Evolutionary conservation across 1,140 invertebrate genomes (phyloP).

Genomic region (Drosophila repletoides): DNA sequence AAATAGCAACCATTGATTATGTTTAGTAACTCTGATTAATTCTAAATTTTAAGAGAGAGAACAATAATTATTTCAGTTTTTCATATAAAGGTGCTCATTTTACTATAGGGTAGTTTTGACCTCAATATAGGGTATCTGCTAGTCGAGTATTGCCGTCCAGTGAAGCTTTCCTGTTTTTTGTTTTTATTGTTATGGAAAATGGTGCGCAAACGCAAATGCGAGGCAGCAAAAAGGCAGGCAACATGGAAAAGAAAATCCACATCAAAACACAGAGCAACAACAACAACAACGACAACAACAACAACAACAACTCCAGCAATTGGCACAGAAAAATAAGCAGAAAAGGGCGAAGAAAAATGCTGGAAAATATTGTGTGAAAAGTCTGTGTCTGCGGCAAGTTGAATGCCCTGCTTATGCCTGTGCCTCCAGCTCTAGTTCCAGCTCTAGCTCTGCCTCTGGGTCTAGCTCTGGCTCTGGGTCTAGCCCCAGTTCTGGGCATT

Average conservation of each 20-base stretch:
- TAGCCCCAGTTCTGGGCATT: constrained; percentile 28
- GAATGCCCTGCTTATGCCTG: constrained; percentile 62
- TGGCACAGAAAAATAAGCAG: constrained; percentile 42
- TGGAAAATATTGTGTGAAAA: constrained; percentile 79
- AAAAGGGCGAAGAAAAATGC: constrained; percentile 60
- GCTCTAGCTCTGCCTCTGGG: not conserved
- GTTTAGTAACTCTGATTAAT: too few relatives aligned
- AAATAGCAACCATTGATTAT: too few relatives aligned
- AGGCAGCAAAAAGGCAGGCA: constrained; percentile 47
- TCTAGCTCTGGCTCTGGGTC: not conserved
- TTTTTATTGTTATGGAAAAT: constrained; percentile 71
- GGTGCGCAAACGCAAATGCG: constrained; percentile 76
- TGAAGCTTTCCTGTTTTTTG: constrained; percentile 8
- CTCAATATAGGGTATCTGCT: not conserved
- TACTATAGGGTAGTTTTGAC: too few relatives aligned
- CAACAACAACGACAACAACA: constrained; percentile 7
- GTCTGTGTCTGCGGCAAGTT: constrained; percentile 49
- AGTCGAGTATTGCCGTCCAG: not conserved
- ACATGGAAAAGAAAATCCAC: constrained; percentile 43
- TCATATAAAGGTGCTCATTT: too few relatives aligned
- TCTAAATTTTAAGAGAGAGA: too few relatives aligned
- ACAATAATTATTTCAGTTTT: too few relatives aligned
- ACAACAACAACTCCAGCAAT: constrained; percentile 14
- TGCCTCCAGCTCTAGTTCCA: not conserved
- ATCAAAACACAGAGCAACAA: constrained; percentile 3